Percentiles rank a stretch among this genome's conserved stretches.
Conservation (phyloP, 2,797 vertebrate genomes). For the Xiphophorus birchmanni region DNA sequence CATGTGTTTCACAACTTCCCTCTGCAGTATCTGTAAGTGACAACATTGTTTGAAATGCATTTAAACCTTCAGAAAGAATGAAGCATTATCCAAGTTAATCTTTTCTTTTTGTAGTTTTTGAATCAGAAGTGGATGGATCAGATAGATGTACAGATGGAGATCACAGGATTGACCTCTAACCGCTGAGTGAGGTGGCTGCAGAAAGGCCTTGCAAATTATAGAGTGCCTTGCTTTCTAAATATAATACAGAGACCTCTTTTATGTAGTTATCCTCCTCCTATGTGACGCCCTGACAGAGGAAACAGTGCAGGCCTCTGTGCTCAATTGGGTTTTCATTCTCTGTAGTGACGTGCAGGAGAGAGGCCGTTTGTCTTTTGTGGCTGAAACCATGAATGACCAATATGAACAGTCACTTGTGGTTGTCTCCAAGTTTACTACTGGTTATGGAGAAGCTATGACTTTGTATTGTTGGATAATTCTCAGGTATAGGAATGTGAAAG, state of each 20-base stretch:
- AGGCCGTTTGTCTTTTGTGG: slow-evolving; percentile 16
- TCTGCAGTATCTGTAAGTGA: background rate
- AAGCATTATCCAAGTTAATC: background rate
- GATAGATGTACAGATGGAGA: slow-evolving; percentile 2
- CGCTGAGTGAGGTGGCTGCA: slow-evolving; percentile 46
- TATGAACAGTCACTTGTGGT: background rate
- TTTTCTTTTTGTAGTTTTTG: background rate
- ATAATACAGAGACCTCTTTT: slow-evolving; percentile 46
- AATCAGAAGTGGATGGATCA: background rate
- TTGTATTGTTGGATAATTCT: background rate
- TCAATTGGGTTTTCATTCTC: background rate
- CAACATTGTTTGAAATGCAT: background rate
- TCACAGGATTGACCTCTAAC: slow-evolving; percentile 23
- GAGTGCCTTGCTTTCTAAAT: slow-evolving; percentile 52
- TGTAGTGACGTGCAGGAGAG: background rate
- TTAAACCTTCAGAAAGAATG: background rate
- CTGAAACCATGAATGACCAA: slow-evolving; percentile 41
- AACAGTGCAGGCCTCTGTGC: slow-evolving; percentile 40
- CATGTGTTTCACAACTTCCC: background rate
- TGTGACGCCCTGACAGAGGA: slow-evolving; percentile 40
- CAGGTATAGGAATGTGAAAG: background rate
- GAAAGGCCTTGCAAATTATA: slow-evolving; percentile 56
- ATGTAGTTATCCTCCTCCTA: slow-evolving; percentile 27
- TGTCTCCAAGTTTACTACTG: slow-evolving; percentile 20
- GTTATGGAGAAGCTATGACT: background rate